Conservation (phyloP, 2,888 invertebrate genomes). For the Bombylius major region DNA sequence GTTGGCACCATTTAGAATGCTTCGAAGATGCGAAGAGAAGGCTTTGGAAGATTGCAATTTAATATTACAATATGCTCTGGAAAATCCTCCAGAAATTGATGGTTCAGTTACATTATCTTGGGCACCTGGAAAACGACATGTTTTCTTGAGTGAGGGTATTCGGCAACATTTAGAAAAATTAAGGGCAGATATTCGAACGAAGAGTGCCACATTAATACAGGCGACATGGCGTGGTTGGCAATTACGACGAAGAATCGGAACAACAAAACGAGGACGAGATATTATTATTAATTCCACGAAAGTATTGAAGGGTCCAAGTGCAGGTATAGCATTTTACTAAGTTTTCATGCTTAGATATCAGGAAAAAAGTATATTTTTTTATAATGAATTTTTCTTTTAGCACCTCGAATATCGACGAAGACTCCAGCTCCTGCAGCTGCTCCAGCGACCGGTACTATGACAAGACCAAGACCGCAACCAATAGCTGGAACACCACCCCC, state of each 20-base stretch:
- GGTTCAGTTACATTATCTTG: slow-evolving; percentile 63
- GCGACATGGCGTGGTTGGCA: slow-evolving; percentile 75
- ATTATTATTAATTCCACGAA: slow-evolving; percentile 20
- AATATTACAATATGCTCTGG: slow-evolving; percentile 59
- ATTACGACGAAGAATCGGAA: slow-evolving; percentile 53
- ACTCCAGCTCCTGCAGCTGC: slow-evolving; percentile 19
- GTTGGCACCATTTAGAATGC: slow-evolving; percentile 63
- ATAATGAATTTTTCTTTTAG: slow-evolving; percentile 14
- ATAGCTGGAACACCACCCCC: slow-evolving; percentile 84
- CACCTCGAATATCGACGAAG: slow-evolving; percentile 31
- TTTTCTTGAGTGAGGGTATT: slow-evolving; percentile 88
- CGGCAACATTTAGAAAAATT: slow-evolving; percentile 79
- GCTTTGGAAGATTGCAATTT: slow-evolving; percentile 62
- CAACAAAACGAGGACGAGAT: slow-evolving; percentile 25
- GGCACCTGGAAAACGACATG: slow-evolving; percentile 86
- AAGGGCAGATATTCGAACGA: slow-evolving; percentile 60
- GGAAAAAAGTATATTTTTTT: too few relatives aligned
- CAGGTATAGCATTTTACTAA: slow-evolving; percentile 20
- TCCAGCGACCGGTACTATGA: slow-evolving; percentile 38
- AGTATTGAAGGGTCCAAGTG: slow-evolving; percentile 23
- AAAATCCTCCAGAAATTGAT: slow-evolving; percentile 42
- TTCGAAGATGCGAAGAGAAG: slow-evolving; percentile 54
- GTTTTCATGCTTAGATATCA: too few relatives aligned
- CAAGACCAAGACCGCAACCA: slow-evolving; percentile 76
- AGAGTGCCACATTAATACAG: slow-evolving; percentile 74